Conservation (phyloP, 1,140 invertebrate species). For the Drosophila pallidifrons region DNA sequence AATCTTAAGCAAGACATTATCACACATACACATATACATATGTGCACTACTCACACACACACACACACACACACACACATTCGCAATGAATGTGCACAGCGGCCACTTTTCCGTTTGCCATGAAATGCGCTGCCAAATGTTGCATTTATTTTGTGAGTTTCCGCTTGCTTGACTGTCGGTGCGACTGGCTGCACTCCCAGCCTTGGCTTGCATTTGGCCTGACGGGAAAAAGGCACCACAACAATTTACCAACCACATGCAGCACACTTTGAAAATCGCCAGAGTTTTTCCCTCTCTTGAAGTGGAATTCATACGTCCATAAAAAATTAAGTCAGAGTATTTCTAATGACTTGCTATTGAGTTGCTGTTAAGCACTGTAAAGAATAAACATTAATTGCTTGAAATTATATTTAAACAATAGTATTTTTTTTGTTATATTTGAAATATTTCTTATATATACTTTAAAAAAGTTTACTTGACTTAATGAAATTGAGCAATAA, state of each 20-base stretch:
- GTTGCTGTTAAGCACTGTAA: not conserved
- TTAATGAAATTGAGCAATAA: too few relatives aligned
- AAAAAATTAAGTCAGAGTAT: constrained; percentile 17
- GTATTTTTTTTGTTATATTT: too few relatives aligned
- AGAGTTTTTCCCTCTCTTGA: not conserved
- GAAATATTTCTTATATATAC: too few relatives aligned
- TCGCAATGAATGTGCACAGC: constrained; percentile 40
- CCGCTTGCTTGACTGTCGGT: constrained; percentile 48
- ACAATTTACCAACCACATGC: constrained; percentile 35
- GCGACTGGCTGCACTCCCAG: constrained; percentile 15
- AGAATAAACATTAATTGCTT: not conserved
- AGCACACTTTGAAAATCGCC: constrained; percentile 3
- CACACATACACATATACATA: constrained; percentile 32
- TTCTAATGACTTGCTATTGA: not conserved
- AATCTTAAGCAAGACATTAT: constrained; percentile 42
- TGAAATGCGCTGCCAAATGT: constrained; percentile 77
- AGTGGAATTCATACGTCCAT: constrained; percentile 2
- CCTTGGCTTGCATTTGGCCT: not conserved
- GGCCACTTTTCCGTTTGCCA: constrained; percentile 71
- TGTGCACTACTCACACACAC: constrained; percentile 8
- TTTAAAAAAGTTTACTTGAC: too few relatives aligned
- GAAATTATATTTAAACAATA: not conserved
- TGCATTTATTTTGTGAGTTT: constrained; percentile 81
- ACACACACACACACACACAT: constrained; percentile 20
- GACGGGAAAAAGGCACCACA: constrained; percentile 44